These are phyloP conservation scores for Dryococelus australis DNA, from an alignment of 2,888 invertebrate genomes.

Conservation along the genomic window DNA sequence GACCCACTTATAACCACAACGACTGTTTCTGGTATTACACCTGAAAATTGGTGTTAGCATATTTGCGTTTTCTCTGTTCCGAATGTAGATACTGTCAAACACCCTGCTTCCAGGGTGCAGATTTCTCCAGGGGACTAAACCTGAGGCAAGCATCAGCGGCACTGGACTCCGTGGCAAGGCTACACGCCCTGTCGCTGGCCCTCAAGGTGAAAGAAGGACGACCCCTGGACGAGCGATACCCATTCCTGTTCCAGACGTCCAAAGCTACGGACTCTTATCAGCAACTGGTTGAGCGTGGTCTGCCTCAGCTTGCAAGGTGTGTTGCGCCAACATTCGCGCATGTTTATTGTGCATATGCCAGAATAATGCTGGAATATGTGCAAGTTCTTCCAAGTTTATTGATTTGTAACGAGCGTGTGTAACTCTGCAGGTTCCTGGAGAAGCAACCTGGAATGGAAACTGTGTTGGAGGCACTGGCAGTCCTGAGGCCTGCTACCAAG, in stretches of 20 bases:
- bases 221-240: conserved; percentile 63
- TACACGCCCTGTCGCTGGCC: conserved; percentile 76
- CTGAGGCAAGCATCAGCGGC: conserved; percentile 72
- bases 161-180: conserved; percentile 72
- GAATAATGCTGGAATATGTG: too few relatives aligned
- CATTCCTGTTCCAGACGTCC: conserved; percentile 79
- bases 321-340: neutral
- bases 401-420: neutral
- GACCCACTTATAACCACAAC: too few relatives aligned
- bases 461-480: conserved; percentile 67
- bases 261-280: conserved; percentile 82
- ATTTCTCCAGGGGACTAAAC: conserved; percentile 74
- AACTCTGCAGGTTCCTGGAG: conserved; percentile 68
- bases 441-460: conserved; percentile 69
- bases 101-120: conserved; percentile 59
- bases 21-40: too few relatives aligned
- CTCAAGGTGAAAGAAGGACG: conserved; percentile 61
- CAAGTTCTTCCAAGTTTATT: too few relatives aligned
- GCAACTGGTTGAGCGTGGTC: conserved; percentile 76
- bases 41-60: too few relatives aligned
- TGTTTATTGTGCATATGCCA: neutral
- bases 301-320: conserved; percentile 71
- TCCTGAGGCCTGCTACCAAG: conserved; percentile 71
- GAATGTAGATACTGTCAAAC: too few relatives aligned
- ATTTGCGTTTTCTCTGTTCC: too few relatives aligned